Evolutionary conservation across 2,113 vertebrate genomes (phyloP).

Genomic region (Mola mola): DNA sequence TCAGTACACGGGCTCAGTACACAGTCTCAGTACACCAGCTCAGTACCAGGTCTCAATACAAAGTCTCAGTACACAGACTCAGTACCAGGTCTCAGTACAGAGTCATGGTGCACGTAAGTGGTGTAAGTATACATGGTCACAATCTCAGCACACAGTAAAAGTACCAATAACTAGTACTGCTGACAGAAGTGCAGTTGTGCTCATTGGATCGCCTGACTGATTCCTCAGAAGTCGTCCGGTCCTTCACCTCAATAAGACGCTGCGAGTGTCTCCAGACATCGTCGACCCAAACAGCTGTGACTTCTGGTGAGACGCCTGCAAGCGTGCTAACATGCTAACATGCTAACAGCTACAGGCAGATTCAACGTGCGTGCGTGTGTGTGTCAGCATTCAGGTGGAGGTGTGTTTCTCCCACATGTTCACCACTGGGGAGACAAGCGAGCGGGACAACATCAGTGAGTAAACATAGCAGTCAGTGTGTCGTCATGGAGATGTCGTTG

Average conservation of each 20-base stretch:
- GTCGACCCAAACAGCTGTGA: slow-evolving; percentile 59
- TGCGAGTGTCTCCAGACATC: slow-evolving; percentile 63
- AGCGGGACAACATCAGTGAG: slow-evolving; percentile 88
- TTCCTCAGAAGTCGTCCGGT: slow-evolving; percentile 73
- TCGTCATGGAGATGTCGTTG: too few relatives aligned
- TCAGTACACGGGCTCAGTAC: too few relatives aligned
- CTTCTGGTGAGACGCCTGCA: slow-evolving; percentile 66
- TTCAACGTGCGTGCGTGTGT: slow-evolving; percentile 18
- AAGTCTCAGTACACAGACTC: too few relatives aligned
- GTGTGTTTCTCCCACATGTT: slow-evolving; percentile 90
- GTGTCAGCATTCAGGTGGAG: slow-evolving; percentile 77
- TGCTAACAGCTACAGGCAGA: not conserved
- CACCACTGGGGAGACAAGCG: slow-evolving; percentile 79
- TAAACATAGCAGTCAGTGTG: slow-evolving; percentile 32
- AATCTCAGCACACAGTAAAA: too few relatives aligned
- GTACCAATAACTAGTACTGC: too few relatives aligned
- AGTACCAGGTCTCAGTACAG: too few relatives aligned
- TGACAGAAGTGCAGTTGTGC: too few relatives aligned
- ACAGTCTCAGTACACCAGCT: too few relatives aligned
- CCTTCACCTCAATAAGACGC: slow-evolving; percentile 64
- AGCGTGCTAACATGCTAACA: not conserved
- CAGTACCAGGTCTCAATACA: too few relatives aligned
- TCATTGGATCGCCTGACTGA: not conserved
- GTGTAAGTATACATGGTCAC: too few relatives aligned
- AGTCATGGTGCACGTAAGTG: too few relatives aligned